Percentiles rank a stretch among this genome's conserved stretches.
Evolutionary conservation across 2,888 invertebrate species (phyloP).

Genomic region (Achlya flavicornis): DNA sequence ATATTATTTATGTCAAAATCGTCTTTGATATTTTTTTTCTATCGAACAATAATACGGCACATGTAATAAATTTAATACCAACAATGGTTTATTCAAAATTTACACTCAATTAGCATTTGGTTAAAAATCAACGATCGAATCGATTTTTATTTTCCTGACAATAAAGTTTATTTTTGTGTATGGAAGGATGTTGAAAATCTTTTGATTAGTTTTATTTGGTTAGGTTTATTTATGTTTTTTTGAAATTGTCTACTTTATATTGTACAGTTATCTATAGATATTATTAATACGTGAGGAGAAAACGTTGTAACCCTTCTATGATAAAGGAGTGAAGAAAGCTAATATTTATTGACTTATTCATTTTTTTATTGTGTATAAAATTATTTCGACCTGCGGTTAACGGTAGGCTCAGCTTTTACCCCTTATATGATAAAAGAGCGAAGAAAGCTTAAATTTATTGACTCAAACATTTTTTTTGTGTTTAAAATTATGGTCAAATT

Average conservation of each 20-base stretch:
- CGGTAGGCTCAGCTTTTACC: no score
- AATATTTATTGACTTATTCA: no score
- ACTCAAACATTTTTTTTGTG: no score
- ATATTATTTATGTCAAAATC: conserved; percentile 25
- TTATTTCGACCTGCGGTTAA: no score
- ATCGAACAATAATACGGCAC: conserved; percentile 40
- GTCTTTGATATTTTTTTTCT: conserved; percentile 22
- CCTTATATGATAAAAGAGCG: no score
- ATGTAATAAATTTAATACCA: conserved; percentile 43
- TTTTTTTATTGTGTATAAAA: no score
- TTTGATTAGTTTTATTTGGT: not conserved
- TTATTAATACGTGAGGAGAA: no score
- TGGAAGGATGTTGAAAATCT: not conserved
- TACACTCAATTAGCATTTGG: conserved; percentile 48
- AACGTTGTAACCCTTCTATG: no score
- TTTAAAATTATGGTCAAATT: no score
- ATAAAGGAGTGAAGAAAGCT: no score
- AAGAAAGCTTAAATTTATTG: no score
- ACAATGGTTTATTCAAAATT: conserved; percentile 45
- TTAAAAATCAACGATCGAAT: conserved; percentile 18
- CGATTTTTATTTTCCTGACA: not conserved
- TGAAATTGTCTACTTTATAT: conserved; percentile 10
- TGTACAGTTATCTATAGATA: conserved; percentile 4
- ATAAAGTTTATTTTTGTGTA: conserved; percentile 9
- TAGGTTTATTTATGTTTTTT: not conserved